Base-by-base conservation (phyloP, 2,797 vertebrate genomes). In the Hyperoplus lanceolatus region DNA sequence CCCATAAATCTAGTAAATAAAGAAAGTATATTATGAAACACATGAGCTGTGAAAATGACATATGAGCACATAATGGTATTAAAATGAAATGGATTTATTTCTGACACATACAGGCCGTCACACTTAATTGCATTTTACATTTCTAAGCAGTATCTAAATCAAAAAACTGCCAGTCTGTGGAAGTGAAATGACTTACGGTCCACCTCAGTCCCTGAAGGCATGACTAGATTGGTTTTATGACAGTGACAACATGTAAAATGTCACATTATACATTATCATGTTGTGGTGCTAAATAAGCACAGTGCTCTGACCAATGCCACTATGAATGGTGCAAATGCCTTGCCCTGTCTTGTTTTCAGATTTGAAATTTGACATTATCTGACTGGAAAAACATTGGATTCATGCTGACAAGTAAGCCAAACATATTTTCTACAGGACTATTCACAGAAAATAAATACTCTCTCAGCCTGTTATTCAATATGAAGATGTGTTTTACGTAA, bases 161-260 rank as follows among this genome's bases (percentile, higher is more conserved):
- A 43, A 69, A 75, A 29, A 16, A 56, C 60, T 73, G 82, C 39
- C 72, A 70, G 66, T 57, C 49, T 53, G 61, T 36, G 55, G 38
- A 77, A 59, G 51, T 75, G 54, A 73, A 73, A 69, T 79, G 69
- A 85, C 81, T 85, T 82, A 75, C 50, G 9, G 54, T 63, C 21
- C 50, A n/a, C 58, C 53, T 70, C 53, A 60, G 48, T 49, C 60
- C 60, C 65, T 14, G 42, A 56, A 80, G 57, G 80, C 55, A 50
- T 0, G 13, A 48, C 53, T 60, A 71, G 79, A 85, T 82, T 69
- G 75, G 65, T 80, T 87, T 82, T 75, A 75, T 72, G 70, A 79
- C 63, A 75, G 8, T 12, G 36, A 85, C 82, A 86, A 73, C 70
- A 65, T 70, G 60, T 83, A 75, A 57, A 83, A 88, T 69, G 76